A percentile compares a stretch with the other conserved stretches of the same genome.
phyloP scores from a whole-genome alignment of 2,888 invertebrate genomes.

The Hemaris fuciformis region DNA sequence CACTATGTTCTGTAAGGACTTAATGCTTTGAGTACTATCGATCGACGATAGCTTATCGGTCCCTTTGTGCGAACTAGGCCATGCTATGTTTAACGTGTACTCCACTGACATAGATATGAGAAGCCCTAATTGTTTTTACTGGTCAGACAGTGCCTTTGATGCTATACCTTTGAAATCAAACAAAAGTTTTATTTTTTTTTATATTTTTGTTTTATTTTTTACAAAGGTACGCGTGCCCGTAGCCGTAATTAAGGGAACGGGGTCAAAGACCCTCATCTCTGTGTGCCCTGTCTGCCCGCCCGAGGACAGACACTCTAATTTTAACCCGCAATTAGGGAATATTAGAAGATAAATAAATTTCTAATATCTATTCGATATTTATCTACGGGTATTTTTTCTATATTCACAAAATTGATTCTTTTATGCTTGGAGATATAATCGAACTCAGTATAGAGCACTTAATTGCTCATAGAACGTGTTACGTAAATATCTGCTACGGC shows the following conservation, averaged over 20 bases:
- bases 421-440: neutral
- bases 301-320: slow-evolving; percentile 29
- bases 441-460: neutral
- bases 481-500: slow-evolving; percentile 25
- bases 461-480: slow-evolving; percentile 26
- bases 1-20: slow-evolving; percentile 29
- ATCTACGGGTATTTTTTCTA: slow-evolving; percentile 20
- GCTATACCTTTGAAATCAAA: neutral
- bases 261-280: slow-evolving; percentile 58
- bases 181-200: too few species aligned
- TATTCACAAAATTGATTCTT: neutral
- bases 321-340: slow-evolving; percentile 33
- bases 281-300: slow-evolving; percentile 26
- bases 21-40: slow-evolving; percentile 59
- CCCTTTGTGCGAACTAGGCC: slow-evolving; percentile 60
- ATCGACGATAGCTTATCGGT: slow-evolving; percentile 70
- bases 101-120: neutral
- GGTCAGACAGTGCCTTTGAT: neutral
- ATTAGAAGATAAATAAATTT: slow-evolving; percentile 28
- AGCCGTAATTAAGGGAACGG: slow-evolving; percentile 54
- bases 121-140: slow-evolving; percentile 6
- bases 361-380: slow-evolving; percentile 16
- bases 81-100: slow-evolving; percentile 43
- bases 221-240: slow-evolving; percentile 17
- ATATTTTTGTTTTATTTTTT: neutral